These are phyloP conservation scores for Notoglanidium macrostoma DNA, from an alignment of 2,797 vertebrate genomes.

Conservation along the genomic window DNA sequence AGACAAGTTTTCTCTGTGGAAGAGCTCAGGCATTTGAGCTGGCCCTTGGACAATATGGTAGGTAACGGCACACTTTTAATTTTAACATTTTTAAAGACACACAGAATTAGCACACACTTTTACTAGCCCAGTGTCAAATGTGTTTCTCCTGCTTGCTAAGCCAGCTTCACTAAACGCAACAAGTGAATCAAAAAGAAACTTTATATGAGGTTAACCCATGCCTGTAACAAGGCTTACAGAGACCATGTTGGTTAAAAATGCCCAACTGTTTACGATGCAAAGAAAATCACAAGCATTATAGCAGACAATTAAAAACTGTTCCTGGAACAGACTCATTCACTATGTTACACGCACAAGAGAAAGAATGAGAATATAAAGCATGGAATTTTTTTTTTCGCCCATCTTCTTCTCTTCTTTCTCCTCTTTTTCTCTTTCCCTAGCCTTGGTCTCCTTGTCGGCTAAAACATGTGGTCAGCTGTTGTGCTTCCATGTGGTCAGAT, in stretches of 20 bases:
- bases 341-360: conserved; percentile 12
- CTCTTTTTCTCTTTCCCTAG: conserved; percentile 32
- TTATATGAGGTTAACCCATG: conserved; percentile 62
- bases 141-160: conserved; percentile 62
- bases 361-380: conserved; percentile 51
- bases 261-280: conserved; percentile 61
- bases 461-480: conserved; percentile 99
- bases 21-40: conserved; percentile 65
- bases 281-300: conserved; percentile 66
- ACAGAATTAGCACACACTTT: conserved; percentile 75
- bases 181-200: conserved; percentile 68
- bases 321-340: conserved; percentile 32
- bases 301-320: conserved; percentile 47
- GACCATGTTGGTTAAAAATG: conserved; percentile 31
- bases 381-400: conserved; percentile 41
- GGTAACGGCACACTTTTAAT: conserved; percentile 59
- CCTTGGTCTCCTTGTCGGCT: conserved; percentile 89
- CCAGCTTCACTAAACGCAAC: conserved; percentile 67
- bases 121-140: conserved; percentile 74
- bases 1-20: conserved; percentile 20
- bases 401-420: conserved; percentile 55
- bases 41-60: conserved; percentile 76
- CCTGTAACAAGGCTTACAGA: conserved; percentile 68
- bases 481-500: conserved; percentile 99
- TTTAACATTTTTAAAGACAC: no score